Evolutionary conservation across 2,113 vertebrate genomes (phyloP), one percentile per base, ranked within the genome.

Genomic region (Motacilla tschutschensis): DNA sequence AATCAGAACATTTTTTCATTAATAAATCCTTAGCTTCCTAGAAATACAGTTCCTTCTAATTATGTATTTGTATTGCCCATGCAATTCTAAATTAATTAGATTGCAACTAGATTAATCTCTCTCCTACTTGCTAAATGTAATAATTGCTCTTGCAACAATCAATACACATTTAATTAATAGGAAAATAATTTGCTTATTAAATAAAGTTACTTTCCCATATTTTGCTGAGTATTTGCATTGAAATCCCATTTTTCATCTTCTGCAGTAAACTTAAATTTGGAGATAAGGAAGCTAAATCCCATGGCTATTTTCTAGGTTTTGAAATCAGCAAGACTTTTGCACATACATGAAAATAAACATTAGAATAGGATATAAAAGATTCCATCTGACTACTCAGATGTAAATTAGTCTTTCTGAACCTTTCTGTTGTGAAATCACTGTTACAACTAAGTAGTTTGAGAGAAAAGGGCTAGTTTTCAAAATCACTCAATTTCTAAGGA

Each of bases 121-220:
- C 96, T 95, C 87, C 91, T 94, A 96, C 92, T 96, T 93, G 66
- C 63, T 91, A 94, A 95, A 89, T 3, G 73, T 47, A 91, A 75
- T 96, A 96, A 95, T 95, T 95, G 91, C 50, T 95, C 87, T 94
- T 94, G 92, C 79, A 94, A 93, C 92, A 97, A 95, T 92, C 87
- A 95, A 93, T 95, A 91, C 67, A 90, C 89, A 91, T 96, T 95
- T 95, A 95, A 95, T 96, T 96, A 97, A 93, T 93, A 92, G 65
- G 78, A 89, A 96, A 94, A 94, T 91, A 94, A 93, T 88, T 96
- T 75, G 64, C 73, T 91, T 95, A 91, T 95, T 92, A 96, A 96
- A 96, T 95, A 93, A 94, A 95, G 88, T 92, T 94, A 91, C 26
- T 93, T 93, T 92, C 46, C 44, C 18, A 29, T 80, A 31, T 91